phyloP scores from a whole-genome alignment of 2,797 vertebrate species.

The Chelmon rostratus region DNA sequence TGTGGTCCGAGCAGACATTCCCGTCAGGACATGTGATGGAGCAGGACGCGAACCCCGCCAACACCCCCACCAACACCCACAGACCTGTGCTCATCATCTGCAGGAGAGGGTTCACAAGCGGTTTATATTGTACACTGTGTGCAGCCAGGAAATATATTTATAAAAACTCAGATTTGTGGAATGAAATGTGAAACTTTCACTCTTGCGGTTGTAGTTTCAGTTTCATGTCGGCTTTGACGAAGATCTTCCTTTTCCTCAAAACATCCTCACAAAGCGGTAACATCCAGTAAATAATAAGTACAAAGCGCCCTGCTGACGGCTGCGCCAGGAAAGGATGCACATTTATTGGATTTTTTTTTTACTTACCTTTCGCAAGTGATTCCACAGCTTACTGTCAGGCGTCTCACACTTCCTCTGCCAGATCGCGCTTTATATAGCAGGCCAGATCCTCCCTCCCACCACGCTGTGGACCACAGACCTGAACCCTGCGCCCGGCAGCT shows the following conservation, averaged over 20 bases:
- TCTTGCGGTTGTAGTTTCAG: not conserved
- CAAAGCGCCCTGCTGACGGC: not conserved
- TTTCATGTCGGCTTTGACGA: not conserved
- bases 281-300: not conserved
- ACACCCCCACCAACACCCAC: slow-evolving; percentile 60
- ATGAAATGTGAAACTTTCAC: not conserved
- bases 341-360: not conserved
- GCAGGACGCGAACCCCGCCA: slow-evolving; percentile 57
- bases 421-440: slow-evolving; percentile 33
- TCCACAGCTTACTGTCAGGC: slow-evolving; percentile 14
- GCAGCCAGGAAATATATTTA: not conserved
- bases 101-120: slow-evolving; percentile 12
- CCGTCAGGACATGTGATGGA: slow-evolving; percentile 76
- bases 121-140: too few relatives aligned
- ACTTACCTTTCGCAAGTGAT: slow-evolving; percentile 65
- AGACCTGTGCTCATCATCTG: slow-evolving; percentile 84
- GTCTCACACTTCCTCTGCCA: not conserved
- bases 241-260: not conserved
- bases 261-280: not conserved
- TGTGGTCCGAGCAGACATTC: slow-evolving; percentile 33
- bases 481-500: slow-evolving; percentile 15
- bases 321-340: not conserved
- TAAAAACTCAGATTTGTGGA: not conserved
- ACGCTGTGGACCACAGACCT: not conserved
- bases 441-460: slow-evolving; percentile 52